Percentiles rank a stretch among this genome's conserved stretches.
Evolutionary conservation across 2,888 invertebrate genomes (phyloP).

Genomic region (Balanococcus diminutus): DNA sequence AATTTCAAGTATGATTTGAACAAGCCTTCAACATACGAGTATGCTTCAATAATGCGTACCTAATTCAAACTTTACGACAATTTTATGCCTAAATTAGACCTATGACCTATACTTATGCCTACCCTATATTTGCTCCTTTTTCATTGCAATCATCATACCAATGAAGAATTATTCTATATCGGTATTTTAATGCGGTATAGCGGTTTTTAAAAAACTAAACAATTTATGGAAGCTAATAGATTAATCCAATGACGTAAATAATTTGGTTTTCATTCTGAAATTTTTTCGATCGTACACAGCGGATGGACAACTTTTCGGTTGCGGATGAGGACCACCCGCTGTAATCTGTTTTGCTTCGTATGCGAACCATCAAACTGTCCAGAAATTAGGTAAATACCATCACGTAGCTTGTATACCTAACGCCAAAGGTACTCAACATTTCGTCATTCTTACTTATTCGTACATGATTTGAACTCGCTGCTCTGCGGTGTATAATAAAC

Average conservation of each 20-base stretch:
- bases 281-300: background rate
- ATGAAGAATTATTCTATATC: background rate
- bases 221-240: background rate
- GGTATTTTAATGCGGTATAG: background rate
- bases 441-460: background rate
- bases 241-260: background rate
- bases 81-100: background rate
- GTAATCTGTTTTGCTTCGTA: background rate
- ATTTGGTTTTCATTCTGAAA: background rate
- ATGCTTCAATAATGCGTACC: background rate
- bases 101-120: background rate
- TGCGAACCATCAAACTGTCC: background rate
- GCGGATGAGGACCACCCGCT: conserved; percentile 1
- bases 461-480: background rate
- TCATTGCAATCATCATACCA: background rate
- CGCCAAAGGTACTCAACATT: background rate
- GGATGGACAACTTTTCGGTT: background rate
- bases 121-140: background rate
- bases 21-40: background rate
- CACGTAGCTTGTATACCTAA: background rate
- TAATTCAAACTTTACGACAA: background rate
- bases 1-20: background rate
- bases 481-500: background rate
- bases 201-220: background rate
- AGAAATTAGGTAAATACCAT: background rate